Evolutionary conservation across 2,888 invertebrate genomes (phyloP), one percentile per base, ranked within the genome.

Genomic region (Cryptus armator): DNA sequence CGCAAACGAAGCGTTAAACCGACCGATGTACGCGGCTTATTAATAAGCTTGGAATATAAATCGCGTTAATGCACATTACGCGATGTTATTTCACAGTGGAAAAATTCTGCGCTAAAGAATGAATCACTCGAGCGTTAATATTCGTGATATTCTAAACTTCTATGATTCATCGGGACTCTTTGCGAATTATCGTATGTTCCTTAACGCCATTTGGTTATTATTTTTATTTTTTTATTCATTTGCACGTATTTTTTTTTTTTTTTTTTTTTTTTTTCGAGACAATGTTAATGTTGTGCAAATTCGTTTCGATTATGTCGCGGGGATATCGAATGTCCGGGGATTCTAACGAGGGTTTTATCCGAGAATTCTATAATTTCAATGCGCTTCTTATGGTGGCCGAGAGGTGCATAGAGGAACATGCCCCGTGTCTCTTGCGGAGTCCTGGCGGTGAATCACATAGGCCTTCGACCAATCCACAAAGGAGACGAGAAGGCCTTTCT

Each of bases 401-500:
- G 81, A 71, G 71, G 68, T 16, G 51, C 56, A 76, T 53, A 53
- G 71, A 75, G 37, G 37, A 66, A 76, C 64, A 64, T 62, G 64
- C 66, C 79, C 86, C 62, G 74, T 76, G 77, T 78, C 81, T 86
- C 79, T 83, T 70, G 72, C 84, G 88, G 89, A 90, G 91, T 91
- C 91, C 91, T 87, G 91, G 37, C 89, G 91, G 91, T 91, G 91
- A 93, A 92, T 93, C 92, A 91, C 92, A 91, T 91, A 91, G 91
- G 91, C 91, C 92, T 92, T 90, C 92, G 90, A 91, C 92, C 90
- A 90, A 91, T 91, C 92, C 89, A 88, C 90, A 81, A 83, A 88
- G 88, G 89, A 90, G 90, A 91, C 91, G 92, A 91, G 91, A 92
- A 91, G 91, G 90, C 93, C 93, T 93, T 93, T 93, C 93, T 93